A percentile compares a stretch with the other conserved stretches of the same genome.
These are phyloP conservation scores for Melipona beecheii DNA, from an alignment of 2,888 invertebrate genomes.

Conservation along the genomic window DNA sequence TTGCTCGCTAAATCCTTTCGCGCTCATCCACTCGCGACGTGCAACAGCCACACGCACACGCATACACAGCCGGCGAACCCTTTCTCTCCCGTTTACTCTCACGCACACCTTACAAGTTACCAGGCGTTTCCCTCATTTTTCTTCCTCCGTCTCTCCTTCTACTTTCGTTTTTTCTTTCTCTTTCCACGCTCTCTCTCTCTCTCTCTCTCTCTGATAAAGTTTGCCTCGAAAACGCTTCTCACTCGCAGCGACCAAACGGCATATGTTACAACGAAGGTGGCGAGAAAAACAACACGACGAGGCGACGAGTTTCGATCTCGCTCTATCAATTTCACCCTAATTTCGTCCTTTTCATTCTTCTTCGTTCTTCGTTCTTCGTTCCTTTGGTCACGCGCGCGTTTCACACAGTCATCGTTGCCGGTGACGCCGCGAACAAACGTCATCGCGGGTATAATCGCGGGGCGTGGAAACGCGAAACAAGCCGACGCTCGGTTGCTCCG, in stretches of 20 bases:
- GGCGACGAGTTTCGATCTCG: constrained; percentile 21
- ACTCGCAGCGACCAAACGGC: constrained; percentile 42
- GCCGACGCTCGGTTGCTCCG: background rate
- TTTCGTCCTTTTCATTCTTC: background rate
- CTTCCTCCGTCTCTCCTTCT: background rate
- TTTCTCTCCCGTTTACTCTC: constrained; percentile 34
- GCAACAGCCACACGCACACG: constrained; percentile 10
- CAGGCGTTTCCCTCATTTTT: constrained; percentile 36
- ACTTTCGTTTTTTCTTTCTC: background rate
- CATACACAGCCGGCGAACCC: constrained; percentile 49
- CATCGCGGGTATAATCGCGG: constrained; percentile 24
- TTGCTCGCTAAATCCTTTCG: constrained; percentile 64
- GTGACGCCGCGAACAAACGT: constrained; percentile 31
- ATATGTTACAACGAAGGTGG: constrained; percentile 63
- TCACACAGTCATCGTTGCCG: constrained; percentile 22
- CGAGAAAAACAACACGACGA: constrained; percentile 34
- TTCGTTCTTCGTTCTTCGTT: background rate
- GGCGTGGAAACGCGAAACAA: constrained; percentile 31
- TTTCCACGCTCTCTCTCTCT: background rate
- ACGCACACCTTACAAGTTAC: constrained; percentile 62
- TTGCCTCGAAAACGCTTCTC: constrained; percentile 46
- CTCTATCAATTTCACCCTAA: background rate
- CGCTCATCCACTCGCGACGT: constrained; percentile 56
- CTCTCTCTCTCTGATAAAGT: constrained; percentile 46
- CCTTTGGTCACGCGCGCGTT: background rate